These are phyloP conservation scores for Drosophila ambigua DNA, from an alignment of 1,140 invertebrate genomes.

Conservation along the genomic window DNA sequence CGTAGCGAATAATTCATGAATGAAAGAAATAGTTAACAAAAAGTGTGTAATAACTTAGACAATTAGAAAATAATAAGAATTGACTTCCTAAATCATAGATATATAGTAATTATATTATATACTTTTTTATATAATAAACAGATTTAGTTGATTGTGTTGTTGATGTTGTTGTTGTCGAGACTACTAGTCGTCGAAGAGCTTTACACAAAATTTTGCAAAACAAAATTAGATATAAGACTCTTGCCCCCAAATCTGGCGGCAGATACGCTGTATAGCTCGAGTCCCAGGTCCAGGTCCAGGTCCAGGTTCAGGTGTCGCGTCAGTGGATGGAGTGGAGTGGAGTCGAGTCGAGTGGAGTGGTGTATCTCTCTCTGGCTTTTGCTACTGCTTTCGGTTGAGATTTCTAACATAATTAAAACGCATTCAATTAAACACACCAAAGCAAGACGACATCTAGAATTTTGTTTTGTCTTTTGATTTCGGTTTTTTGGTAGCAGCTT, in stretches of 20 bases:
- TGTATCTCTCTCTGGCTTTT: conserved; percentile 20
- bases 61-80: conserved; percentile 60
- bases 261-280: conserved; percentile 19
- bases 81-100: conserved; percentile 49
- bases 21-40: conserved; percentile 54
- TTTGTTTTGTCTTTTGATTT: conserved; percentile 22
- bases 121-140: conserved; percentile 35
- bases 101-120: conserved; percentile 19
- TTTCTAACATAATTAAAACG: conserved; percentile 79
- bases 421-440: conserved; percentile 81
- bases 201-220: conserved; percentile 65
- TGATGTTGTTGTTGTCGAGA: conserved; percentile 1
- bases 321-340: conserved; percentile 7
- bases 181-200: conserved; percentile 36
- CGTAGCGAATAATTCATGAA: conserved; percentile 49
- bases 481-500: conserved; percentile 43
- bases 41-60: conserved; percentile 31
- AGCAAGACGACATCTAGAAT: conserved; percentile 57
- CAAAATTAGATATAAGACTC: conserved; percentile 69
- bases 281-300: conserved; percentile 2
- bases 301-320: conserved; percentile 22
- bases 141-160: conserved; percentile 37
- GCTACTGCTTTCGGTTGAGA: conserved; percentile 71
- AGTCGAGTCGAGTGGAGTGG: too few species aligned
- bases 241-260: conserved; percentile 42